Percentiles rank a stretch among this genome's conserved stretches.
These are phyloP conservation scores for Candoia aspera DNA, from an alignment of 2,113 vertebrate genomes.

Conservation along the genomic window DNA sequence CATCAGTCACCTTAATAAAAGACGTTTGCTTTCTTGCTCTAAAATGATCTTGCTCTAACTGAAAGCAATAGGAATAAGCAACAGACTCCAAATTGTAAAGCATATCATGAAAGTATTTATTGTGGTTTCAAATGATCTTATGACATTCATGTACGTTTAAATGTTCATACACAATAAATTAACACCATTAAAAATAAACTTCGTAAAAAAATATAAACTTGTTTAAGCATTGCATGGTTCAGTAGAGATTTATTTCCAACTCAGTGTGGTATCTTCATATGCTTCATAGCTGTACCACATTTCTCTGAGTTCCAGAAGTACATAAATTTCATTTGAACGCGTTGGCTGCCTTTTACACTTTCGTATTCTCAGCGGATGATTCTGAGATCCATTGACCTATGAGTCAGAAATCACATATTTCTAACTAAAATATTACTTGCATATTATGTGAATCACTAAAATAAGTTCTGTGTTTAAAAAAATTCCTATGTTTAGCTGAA, in stretches of 20 bases:
- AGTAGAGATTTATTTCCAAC: neutral
- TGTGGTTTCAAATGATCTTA: neutral
- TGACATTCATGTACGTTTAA: neutral
- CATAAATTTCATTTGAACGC: too few species aligned
- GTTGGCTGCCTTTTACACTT: rapidly evolving
- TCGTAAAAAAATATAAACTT: neutral
- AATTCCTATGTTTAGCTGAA: neutral
- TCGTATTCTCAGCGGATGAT: rapidly evolving
- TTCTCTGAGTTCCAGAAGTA: neutral
- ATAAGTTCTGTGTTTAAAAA: neutral
- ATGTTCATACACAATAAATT: slow-evolving; percentile 9
- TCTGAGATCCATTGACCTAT: neutral
- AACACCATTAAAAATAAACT: neutral
- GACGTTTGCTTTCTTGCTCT: too few species aligned
- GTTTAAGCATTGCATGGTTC: neutral
- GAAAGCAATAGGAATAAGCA: neutral
- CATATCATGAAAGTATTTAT: neutral
- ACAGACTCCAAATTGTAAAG: neutral
- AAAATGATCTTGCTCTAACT: too few species aligned
- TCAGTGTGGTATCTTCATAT: neutral
- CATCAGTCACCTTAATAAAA: too few species aligned
- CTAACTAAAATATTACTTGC: neutral
- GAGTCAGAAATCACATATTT: slow-evolving; percentile 7
- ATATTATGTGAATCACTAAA: neutral
- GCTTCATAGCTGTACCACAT: neutral